A percentile compares a stretch with the other conserved stretches of the same genome.
Evolutionary conservation across 2,113 vertebrate genomes (phyloP).

Genomic region (Verasper variegatus): DNA sequence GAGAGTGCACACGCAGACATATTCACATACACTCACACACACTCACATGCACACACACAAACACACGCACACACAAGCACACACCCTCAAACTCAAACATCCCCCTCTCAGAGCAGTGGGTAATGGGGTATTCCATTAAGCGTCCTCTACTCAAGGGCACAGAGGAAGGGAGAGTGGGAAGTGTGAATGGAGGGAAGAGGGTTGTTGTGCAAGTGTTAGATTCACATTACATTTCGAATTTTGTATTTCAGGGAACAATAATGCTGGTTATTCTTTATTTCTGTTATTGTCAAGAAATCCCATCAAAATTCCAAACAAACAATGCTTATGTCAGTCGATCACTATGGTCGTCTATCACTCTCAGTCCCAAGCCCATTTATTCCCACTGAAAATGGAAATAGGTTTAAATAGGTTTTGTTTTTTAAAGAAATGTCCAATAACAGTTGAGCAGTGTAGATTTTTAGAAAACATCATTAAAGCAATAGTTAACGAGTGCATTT

Average conservation of each 20-base stretch:
- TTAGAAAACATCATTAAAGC: neutral
- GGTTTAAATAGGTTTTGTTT: no score
- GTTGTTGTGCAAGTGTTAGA: neutral
- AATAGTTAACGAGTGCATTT: neutral
- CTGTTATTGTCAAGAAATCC: neutral
- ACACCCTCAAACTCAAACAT: conserved; percentile 40
- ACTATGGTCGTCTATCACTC: neutral
- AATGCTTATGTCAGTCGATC: neutral
- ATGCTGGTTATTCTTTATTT: neutral
- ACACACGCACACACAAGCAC: conserved; percentile 26
- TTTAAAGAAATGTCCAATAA: neutral
- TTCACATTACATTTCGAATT: neutral
- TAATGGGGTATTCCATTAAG: conserved; percentile 75
- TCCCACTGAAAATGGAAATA: neutral
- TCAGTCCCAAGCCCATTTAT: neutral
- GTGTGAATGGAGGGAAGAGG: conserved; percentile 30
- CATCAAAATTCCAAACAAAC: neutral
- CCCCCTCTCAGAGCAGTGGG: conserved; percentile 52
- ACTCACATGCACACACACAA: neutral
- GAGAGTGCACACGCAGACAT: conserved; percentile 51
- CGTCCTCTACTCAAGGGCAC: conserved; percentile 72
- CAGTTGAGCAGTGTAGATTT: neutral
- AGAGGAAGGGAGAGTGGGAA: conserved; percentile 43
- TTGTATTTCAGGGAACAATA: neutral
- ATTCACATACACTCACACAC: conserved; percentile 29